phyloP scores from a whole-genome alignment of 1,140 invertebrate genomes.

The Drosophila orena region DNA sequence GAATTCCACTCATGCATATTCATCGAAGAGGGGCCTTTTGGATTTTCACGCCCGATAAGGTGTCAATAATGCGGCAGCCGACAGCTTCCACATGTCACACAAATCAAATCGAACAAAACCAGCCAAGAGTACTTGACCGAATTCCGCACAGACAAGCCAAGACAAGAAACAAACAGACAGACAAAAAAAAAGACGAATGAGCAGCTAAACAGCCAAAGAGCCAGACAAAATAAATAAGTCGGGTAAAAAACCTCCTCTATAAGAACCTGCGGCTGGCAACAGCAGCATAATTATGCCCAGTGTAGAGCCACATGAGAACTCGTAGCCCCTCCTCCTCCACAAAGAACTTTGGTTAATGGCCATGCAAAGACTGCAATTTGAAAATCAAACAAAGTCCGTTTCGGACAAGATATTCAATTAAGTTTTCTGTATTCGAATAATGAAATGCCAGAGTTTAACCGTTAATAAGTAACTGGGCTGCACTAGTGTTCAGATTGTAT shows the following conservation, averaged over 20 bases:
- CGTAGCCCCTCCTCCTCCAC: slow-evolving; percentile 3
- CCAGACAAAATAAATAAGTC: slow-evolving; percentile 14
- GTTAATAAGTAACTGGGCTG: background rate
- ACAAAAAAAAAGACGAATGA: slow-evolving; percentile 27
- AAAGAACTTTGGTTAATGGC: slow-evolving; percentile 3
- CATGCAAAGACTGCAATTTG: slow-evolving; percentile 40
- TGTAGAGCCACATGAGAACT: slow-evolving; percentile 16
- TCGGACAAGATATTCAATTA: slow-evolving; percentile 11
- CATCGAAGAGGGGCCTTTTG: slow-evolving; percentile 10
- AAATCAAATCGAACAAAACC: slow-evolving; percentile 73
- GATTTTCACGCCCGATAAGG: slow-evolving; percentile 50
- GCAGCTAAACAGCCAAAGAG: slow-evolving; percentile 18
- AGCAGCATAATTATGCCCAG: slow-evolving; percentile 71
- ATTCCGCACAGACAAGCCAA: slow-evolving; percentile 51
- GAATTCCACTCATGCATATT: slow-evolving; percentile 48
- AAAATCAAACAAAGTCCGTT: slow-evolving; percentile 53
- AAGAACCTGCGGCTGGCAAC: slow-evolving; percentile 38
- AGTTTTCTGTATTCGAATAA: slow-evolving; percentile 13
- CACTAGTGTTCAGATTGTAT: background rate
- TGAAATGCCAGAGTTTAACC: slow-evolving; percentile 32
- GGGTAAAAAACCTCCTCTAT: background rate
- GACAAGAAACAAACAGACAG: slow-evolving; percentile 23
- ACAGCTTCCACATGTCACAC: slow-evolving; percentile 79
- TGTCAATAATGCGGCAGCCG: slow-evolving; percentile 66
- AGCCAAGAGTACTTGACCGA: slow-evolving; percentile 75